Conservation (phyloP, 2,113 vertebrate species). For the Phalacrocorax carbo region DNA sequence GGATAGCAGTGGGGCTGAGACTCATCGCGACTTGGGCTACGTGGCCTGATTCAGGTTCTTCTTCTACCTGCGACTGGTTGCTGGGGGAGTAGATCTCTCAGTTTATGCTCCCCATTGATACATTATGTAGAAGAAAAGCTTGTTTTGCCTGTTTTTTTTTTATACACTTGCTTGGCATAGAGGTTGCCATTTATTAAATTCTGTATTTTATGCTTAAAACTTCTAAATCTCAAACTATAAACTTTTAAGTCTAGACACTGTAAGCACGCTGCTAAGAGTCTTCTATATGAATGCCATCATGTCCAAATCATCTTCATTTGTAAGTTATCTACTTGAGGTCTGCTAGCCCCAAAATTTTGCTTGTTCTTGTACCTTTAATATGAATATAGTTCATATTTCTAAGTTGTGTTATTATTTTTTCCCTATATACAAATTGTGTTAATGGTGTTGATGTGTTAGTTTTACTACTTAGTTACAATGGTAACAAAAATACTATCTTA, state of each 20-base stretch:
- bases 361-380: neutral
- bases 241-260: neutral
- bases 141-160: neutral
- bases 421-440: neutral
- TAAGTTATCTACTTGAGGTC: neutral
- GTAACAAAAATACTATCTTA: neutral
- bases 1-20: neutral
- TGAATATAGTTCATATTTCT: neutral
- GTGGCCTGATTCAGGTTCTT: neutral
- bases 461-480: too few relatives aligned
- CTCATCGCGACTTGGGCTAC: rapidly evolving
- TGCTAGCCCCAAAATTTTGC: neutral
- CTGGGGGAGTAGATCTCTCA: neutral
- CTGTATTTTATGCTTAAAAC: neutral
- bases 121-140: neutral
- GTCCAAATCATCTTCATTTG: neutral
- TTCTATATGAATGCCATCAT: neutral
- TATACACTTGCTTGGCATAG: neutral
- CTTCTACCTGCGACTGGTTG: neutral
- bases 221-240: neutral
- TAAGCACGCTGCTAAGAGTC: neutral
- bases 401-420: neutral
- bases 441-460: neutral
- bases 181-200: neutral
- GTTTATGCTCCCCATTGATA: neutral